Percentiles rank a stretch among this genome's conserved stretches.
Conservation (phyloP, 2,797 vertebrate species). For the Rallus crepitans region DNA sequence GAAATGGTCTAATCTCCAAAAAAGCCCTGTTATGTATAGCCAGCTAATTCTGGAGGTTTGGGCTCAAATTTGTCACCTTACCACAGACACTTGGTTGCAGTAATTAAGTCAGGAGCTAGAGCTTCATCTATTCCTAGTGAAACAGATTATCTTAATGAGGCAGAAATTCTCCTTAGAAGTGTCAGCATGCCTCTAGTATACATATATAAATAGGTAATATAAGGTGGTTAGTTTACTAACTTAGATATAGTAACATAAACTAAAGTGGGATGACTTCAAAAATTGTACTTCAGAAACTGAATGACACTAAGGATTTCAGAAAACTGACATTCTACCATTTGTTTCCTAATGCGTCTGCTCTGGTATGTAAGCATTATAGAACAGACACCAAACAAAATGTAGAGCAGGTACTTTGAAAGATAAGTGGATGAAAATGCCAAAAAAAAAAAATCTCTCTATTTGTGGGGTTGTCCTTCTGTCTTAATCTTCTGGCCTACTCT, state of each 20-base stretch:
- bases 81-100: not conserved
- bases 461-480: not conserved
- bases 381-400: not conserved
- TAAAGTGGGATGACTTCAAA: not conserved
- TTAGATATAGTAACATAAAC: not conserved
- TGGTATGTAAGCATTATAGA: not conserved
- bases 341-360: not conserved
- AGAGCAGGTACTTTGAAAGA: not conserved
- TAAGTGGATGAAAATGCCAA: not conserved
- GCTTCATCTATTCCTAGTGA: not conserved
- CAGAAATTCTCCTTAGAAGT: not conserved
- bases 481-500: not conserved
- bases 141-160: not conserved
- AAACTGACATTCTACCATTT: not conserved
- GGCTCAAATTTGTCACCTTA: not conserved
- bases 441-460: not conserved
- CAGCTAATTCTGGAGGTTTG: not conserved
- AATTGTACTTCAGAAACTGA: not conserved
- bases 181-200: not conserved
- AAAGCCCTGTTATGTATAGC: not conserved
- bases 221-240: not conserved
- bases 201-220: not conserved
- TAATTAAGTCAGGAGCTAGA: not conserved
- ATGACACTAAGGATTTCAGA: not conserved
- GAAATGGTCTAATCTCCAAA: not conserved